A percentile compares a stretch with the other conserved stretches of the same genome.
Conservation (phyloP, 2,888 invertebrate species). For the Polydrusus tereticollis region DNA sequence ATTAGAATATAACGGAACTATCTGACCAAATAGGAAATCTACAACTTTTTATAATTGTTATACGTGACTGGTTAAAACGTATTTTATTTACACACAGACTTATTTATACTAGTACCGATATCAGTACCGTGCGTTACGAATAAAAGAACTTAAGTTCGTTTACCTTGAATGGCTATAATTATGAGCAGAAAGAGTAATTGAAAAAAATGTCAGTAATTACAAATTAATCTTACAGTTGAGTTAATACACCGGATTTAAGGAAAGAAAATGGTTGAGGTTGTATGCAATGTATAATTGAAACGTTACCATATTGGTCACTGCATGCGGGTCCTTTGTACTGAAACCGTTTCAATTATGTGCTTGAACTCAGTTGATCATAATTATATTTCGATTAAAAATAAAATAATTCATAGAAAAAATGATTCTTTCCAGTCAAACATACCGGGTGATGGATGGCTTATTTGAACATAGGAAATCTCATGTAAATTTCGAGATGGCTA, state of each 20-base stretch:
- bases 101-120: constrained; percentile 5
- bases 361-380: too few species aligned
- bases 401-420: too few species aligned
- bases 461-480: too few species aligned
- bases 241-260: background rate
- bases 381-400: too few species aligned
- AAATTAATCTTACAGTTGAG: background rate
- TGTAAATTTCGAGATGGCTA: too few species aligned
- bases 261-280: too few species aligned
- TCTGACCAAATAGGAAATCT: background rate
- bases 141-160: constrained; percentile 4
- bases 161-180: constrained; percentile 4
- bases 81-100: background rate
- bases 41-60: background rate
- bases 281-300: too few species aligned
- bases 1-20: background rate
- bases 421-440: too few species aligned
- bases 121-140: background rate
- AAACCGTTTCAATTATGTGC: too few species aligned
- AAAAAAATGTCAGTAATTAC: constrained; percentile 6
- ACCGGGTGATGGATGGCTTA: too few species aligned
- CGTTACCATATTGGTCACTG: too few species aligned
- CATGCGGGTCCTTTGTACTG: too few species aligned
- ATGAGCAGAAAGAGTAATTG: background rate
- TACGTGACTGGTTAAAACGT: background rate